phyloP scores from a whole-genome alignment of 1,140 invertebrate genomes.

The Bilobella aurantiaca region DNA sequence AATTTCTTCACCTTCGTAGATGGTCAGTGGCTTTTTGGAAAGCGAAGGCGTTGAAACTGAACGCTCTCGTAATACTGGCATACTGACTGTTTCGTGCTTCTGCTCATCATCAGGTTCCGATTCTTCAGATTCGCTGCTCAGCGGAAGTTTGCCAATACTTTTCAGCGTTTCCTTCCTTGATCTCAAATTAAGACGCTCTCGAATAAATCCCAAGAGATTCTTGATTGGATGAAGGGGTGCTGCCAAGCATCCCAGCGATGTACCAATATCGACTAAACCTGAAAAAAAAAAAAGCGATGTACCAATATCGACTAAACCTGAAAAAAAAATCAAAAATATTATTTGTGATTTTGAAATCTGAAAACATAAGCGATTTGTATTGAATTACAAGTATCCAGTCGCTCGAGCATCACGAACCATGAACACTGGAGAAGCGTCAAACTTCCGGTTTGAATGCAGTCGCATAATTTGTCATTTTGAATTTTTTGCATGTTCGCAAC shows the following conservation, averaged over 20 bases:
- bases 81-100: too few relatives aligned
- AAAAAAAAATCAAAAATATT: too few relatives aligned
- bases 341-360: too few relatives aligned
- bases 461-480: slow-evolving; percentile 12
- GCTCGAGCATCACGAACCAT: slow-evolving; percentile 4
- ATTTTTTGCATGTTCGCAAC: slow-evolving; percentile 18
- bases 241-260: neutral
- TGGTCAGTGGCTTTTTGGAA: too few relatives aligned
- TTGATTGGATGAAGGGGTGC: neutral
- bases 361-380: too few relatives aligned
- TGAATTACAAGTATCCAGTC: slow-evolving; percentile 13
- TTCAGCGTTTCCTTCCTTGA: neutral
- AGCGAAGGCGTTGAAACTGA: too few relatives aligned
- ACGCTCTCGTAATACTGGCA: too few relatives aligned
- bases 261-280: neutral
- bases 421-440: slow-evolving; percentile 1
- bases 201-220: neutral
- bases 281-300: neutral
- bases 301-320: neutral
- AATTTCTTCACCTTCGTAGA: too few relatives aligned
- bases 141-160: neutral
- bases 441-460: slow-evolving; percentile 13
- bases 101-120: neutral
- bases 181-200: neutral
- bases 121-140: neutral